A percentile compares a stretch with the other conserved stretches of the same genome.
phyloP scores from a whole-genome alignment of 1,140 invertebrate genomes.

The Homalodisca vitripennis region DNA sequence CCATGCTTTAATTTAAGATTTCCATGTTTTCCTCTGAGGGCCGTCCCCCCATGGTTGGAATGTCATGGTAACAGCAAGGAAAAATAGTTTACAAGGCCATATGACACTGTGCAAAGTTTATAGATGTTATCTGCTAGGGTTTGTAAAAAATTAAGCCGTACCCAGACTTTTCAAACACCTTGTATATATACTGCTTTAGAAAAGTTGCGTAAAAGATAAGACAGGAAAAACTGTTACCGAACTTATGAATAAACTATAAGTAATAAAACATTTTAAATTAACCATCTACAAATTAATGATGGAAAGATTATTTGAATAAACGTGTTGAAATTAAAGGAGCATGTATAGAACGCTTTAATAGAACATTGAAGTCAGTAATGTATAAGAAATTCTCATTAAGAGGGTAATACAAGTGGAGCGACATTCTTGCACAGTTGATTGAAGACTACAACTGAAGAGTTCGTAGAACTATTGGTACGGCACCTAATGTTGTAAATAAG shows the following conservation, averaged over 20 bases:
- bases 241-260: neutral
- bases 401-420: conserved; percentile 40
- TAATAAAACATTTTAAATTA: conserved; percentile 49
- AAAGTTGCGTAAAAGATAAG: conserved; percentile 54
- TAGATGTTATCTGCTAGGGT: no score
- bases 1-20: no score
- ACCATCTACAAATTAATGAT: conserved; percentile 44
- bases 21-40: no score
- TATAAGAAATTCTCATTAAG: conserved; percentile 45
- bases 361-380: conserved; percentile 50
- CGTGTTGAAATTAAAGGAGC: conserved; percentile 49
- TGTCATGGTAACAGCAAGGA: no score
- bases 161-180: no score
- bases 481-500: conserved; percentile 45
- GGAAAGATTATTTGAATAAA: conserved; percentile 46
- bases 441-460: conserved; percentile 48
- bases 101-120: no score
- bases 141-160: no score
- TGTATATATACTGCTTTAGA: conserved; percentile 51
- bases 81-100: no score
- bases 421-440: conserved; percentile 46
- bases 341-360: conserved; percentile 51
- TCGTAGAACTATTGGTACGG: conserved; percentile 49
- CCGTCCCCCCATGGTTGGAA: no score
- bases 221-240: conserved; percentile 41